A percentile compares a stretch with the other conserved stretches of the same genome.
phyloP scores from a whole-genome alignment of 2,113 vertebrate genomes.

The Mormyrus iriodes region DNA sequence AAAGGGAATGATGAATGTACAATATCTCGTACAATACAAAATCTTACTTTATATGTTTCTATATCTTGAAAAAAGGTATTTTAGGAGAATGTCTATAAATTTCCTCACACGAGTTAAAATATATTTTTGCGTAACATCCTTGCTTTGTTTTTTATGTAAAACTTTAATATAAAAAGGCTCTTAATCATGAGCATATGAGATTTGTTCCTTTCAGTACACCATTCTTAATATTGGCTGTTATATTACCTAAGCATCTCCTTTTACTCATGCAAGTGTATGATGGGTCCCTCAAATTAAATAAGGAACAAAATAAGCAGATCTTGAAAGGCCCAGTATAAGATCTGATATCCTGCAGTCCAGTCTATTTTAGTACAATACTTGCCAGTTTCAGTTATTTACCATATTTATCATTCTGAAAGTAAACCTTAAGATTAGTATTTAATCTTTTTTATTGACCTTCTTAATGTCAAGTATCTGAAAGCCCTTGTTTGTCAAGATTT shows the following conservation, averaged over 20 bases:
- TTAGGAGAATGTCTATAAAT: not conserved
- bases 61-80: not conserved
- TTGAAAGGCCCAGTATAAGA: not conserved
- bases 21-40: not conserved
- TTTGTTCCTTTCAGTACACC: not conserved
- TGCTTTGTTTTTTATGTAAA: not conserved
- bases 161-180: not conserved
- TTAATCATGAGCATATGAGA: not conserved
- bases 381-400: not conserved
- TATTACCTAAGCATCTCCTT: not conserved
- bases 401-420: not conserved
- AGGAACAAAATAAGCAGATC: not conserved
- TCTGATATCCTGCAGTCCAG: not conserved
- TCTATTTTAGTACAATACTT: not conserved
- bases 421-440: not conserved
- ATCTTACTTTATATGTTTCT: too few species aligned
- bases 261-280: not conserved
- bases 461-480: not conserved
- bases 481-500: not conserved
- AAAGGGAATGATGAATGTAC: not conserved
- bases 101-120: not conserved
- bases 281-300: not conserved
- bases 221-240: not conserved
- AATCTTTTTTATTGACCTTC: not conserved
- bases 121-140: not conserved